These are phyloP conservation scores for Anhinga rufa DNA, from an alignment of 2,113 vertebrate species.

Conservation along the genomic window DNA sequence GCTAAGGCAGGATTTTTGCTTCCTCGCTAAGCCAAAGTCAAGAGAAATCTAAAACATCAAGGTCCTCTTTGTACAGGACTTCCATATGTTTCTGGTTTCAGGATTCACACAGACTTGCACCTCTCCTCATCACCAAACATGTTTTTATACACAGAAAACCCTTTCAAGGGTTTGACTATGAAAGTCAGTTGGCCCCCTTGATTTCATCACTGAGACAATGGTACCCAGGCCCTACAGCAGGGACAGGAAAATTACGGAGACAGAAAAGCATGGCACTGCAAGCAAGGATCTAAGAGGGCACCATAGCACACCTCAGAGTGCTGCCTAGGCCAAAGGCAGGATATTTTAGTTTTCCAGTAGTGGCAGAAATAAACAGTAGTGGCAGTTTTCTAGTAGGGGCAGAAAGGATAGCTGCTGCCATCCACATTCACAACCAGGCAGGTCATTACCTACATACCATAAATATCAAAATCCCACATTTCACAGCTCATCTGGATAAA, in stretches of 20 bases:
- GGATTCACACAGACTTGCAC: background rate
- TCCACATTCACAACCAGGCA: background rate
- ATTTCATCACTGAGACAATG: background rate
- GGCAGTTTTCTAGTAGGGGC: background rate
- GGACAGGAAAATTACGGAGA: background rate
- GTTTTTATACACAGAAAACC: background rate
- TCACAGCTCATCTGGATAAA: constrained; percentile 99
- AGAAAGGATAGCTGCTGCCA: background rate
- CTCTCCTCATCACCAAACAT: background rate
- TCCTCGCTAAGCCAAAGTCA: background rate
- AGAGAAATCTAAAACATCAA: background rate
- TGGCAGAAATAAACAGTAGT: background rate
- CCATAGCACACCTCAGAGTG: background rate
- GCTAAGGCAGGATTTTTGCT: background rate
- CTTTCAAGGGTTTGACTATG: background rate
- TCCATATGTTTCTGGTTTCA: background rate
- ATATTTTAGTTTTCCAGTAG: background rate
- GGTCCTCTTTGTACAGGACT: background rate
- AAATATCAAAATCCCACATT: constrained; percentile 99
- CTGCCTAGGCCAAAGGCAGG: background rate
- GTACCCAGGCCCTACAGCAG: background rate
- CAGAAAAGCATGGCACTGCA: background rate
- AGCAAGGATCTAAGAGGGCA: background rate
- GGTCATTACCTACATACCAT: constrained; percentile 74
- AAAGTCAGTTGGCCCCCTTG: background rate